Evolutionary conservation across 2,888 invertebrate genomes (phyloP).

Genomic region (Bhutanitis thaidina): DNA sequence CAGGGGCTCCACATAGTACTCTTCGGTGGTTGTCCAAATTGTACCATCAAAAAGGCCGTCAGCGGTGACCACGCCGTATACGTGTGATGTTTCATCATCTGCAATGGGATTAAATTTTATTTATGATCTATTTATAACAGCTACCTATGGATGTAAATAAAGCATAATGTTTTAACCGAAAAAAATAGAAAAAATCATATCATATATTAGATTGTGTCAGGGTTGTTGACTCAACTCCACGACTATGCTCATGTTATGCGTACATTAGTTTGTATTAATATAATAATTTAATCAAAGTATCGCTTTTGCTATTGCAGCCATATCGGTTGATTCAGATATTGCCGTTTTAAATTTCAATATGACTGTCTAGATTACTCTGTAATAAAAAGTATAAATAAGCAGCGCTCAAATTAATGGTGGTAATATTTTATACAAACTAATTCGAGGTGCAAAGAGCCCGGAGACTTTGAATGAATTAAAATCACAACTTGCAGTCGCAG

Average conservation of each 20-base stretch:
- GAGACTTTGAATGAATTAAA: slow-evolving; percentile 69
- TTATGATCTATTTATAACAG: no score
- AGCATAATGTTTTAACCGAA: no score
- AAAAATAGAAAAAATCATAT: no score
- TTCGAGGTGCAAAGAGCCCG: slow-evolving; percentile 70
- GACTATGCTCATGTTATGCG: no score
- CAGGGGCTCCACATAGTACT: slow-evolving; percentile 91
- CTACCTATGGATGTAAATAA: no score
- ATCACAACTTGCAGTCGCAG: slow-evolving; percentile 69
- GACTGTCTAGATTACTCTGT: slow-evolving; percentile 21
- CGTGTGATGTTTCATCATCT: slow-evolving; percentile 90
- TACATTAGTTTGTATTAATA: no score
- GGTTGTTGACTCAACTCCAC: no score
- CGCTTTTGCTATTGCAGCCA: no score
- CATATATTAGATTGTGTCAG: no score
- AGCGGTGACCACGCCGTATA: slow-evolving; percentile 91
- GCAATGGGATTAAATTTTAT: no score
- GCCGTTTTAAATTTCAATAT: background rate
- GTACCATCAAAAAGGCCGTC: slow-evolving; percentile 95
- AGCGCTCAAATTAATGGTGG: slow-evolving; percentile 57
- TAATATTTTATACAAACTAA: slow-evolving; percentile 73
- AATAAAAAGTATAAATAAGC: slow-evolving; percentile 45
- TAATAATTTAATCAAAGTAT: no score
- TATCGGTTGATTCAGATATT: no score
- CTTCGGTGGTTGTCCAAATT: slow-evolving; percentile 87